Percentiles rank a stretch among this genome's conserved stretches.
Evolutionary conservation across 2,888 invertebrate species (phyloP).

Genomic region (Drosophila maculinotata): DNA sequence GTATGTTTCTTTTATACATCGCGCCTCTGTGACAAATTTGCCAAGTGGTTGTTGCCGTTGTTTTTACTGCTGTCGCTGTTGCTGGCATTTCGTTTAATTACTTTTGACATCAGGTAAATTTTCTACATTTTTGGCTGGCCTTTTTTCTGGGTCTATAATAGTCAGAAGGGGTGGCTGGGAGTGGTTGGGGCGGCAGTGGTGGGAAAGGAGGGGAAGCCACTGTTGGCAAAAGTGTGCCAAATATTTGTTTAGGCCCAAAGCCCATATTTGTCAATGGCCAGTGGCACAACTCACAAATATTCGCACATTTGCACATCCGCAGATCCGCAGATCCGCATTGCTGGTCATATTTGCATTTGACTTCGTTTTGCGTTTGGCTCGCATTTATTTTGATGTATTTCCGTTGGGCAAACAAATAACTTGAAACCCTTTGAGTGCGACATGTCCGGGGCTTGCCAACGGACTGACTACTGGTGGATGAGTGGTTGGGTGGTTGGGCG

Average conservation of each 20-base stretch:
- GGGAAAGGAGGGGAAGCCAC: background rate
- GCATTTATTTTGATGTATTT: slow-evolving; percentile 77
- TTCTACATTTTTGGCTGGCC: slow-evolving; percentile 43
- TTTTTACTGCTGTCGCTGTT: slow-evolving; percentile 44
- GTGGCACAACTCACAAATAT: slow-evolving; percentile 21
- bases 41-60: slow-evolving; percentile 8
- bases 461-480: too few relatives aligned
- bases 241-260: slow-evolving; percentile 69
- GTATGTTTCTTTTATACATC: slow-evolving; percentile 12
- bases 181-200: background rate
- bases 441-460: slow-evolving; percentile 17
- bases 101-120: slow-evolving; percentile 77
- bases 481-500: too few relatives aligned
- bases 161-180: too few relatives aligned
- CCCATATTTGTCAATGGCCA: slow-evolving; percentile 65
- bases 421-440: slow-evolving; percentile 41
- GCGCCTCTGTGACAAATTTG: slow-evolving; percentile 35
- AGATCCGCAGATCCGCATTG: slow-evolving; percentile 24
- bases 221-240: slow-evolving; percentile 65
- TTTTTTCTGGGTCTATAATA: slow-evolving; percentile 21
- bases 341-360: slow-evolving; percentile 67
- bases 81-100: slow-evolving; percentile 77
- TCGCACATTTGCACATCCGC: slow-evolving; percentile 4
- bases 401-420: slow-evolving; percentile 68
- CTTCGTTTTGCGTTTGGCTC: slow-evolving; percentile 54